Evolutionary conservation across 2,888 invertebrate genomes (phyloP).

Genomic region (Synergus laeviventris): DNA sequence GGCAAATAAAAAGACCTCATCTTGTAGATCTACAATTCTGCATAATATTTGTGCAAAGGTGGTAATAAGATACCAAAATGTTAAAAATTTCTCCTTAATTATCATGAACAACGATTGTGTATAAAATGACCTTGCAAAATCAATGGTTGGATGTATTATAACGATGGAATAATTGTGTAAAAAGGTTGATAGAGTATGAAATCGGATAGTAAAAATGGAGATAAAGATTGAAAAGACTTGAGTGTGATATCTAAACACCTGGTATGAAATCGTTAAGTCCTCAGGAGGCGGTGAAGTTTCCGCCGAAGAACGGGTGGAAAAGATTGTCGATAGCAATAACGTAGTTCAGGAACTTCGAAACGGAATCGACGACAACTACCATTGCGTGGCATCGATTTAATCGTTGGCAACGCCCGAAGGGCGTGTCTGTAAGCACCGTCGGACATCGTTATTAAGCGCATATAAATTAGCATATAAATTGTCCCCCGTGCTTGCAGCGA

Average conservation of each 20-base stretch:
- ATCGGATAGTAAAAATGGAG: background rate
- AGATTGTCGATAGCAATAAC: slow-evolving; percentile 27
- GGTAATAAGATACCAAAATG: too few relatives aligned
- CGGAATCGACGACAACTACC: slow-evolving; percentile 52
- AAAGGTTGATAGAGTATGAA: background rate
- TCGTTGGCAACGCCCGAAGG: slow-evolving; percentile 68
- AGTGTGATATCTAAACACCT: background rate
- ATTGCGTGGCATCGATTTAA: slow-evolving; percentile 69
- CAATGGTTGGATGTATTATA: background rate
- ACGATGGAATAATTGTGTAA: background rate
- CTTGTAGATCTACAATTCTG: too few relatives aligned
- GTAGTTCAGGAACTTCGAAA: slow-evolving; percentile 38
- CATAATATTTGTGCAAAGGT: too few relatives aligned
- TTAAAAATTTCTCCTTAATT: too few relatives aligned
- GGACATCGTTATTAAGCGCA: slow-evolving; percentile 76
- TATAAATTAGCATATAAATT: slow-evolving; percentile 76
- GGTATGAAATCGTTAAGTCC: slow-evolving; percentile 1
- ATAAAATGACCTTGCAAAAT: background rate
- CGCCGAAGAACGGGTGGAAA: slow-evolving; percentile 9
- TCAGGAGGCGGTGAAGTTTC: slow-evolving; percentile 4
- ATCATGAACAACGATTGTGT: too few relatives aligned
- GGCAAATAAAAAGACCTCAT: too few relatives aligned
- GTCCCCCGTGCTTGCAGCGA: slow-evolving; percentile 61
- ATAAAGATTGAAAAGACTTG: background rate
- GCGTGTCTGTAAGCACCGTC: slow-evolving; percentile 74